Evolutionary conservation across 2,888 invertebrate species (phyloP), one percentile per base, ranked within the genome.

Genomic region (Scrobipalpa costella): DNA sequence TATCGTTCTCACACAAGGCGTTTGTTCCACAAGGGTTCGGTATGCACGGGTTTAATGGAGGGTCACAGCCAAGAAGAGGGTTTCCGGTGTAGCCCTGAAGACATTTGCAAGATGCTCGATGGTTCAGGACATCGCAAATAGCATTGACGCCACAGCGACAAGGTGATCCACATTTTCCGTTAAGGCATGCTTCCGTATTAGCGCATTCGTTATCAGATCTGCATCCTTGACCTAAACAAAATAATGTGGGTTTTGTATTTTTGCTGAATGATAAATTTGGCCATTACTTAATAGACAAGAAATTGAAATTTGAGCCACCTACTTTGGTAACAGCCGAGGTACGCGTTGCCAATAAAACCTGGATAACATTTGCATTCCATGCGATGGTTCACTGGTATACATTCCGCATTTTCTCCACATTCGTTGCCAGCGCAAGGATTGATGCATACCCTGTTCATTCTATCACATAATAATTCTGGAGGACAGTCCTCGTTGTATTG

Each of bases 401-500:
- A 97, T 79, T 95, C 94, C 1, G 97, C 96, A 80, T 96, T 95
- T 64, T 95, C 95, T 44, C 96, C 97, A 76, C 97, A 97, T 57
- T 95, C 94, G 79, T 96, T 95, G 71, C 94, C 94, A 71, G 93
- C 92, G 79, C 97, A 97, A 1, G 96, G 96, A 82, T 94, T 97
- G 70, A 96, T 95, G 80, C 97, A 98, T 59, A 95, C 93, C 79
- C 97, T 92, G 77, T 97, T 97, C 60, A 97, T 88, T 71, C 97
- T 93, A 84, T 97, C 97, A 81, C 97, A 98, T 21, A 96, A 90
- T 74, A 96, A 94, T 75, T 95, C 94, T n/a, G 96, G 95, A 63
- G 97, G 96, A 80, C 97, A 98, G 77, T 97, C 97, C 90, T 96
- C 97, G 77, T 97, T 97, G 84, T 96, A 97, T 81, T 97, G 97